Evolutionary conservation across 2,797 vertebrate genomes (phyloP).

Genomic region (Lutjanus argentimaculatus): DNA sequence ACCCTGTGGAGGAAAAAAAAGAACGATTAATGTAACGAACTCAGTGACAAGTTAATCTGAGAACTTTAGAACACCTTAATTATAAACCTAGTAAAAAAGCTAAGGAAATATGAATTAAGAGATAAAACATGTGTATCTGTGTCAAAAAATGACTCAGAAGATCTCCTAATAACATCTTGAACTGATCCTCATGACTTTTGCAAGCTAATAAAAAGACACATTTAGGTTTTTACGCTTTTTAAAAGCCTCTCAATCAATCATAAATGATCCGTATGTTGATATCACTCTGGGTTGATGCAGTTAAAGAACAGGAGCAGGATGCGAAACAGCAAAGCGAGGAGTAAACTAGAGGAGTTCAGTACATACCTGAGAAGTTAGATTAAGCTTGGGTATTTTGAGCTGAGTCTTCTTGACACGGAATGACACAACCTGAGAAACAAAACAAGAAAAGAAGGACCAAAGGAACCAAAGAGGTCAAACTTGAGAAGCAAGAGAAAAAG

Average conservation of each 20-base stretch:
- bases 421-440: slow-evolving; percentile 73
- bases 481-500: too few relatives aligned
- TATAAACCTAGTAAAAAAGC: not conserved
- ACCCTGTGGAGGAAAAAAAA: slow-evolving; percentile 36
- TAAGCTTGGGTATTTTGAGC: slow-evolving; percentile 51
- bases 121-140: not conserved
- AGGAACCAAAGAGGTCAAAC: not conserved
- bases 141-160: not conserved
- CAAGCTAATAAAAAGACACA: too few relatives aligned
- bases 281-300: not conserved
- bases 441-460: not conserved
- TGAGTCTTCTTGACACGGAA: slow-evolving; percentile 81
- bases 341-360: not conserved
- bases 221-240: too few relatives aligned
- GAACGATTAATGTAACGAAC: not conserved
- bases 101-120: not conserved
- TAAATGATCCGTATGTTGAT: not conserved
- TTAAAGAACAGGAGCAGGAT: not conserved
- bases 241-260: not conserved
- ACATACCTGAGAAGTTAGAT: slow-evolving; percentile 58
- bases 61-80: not conserved
- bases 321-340: not conserved
- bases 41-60: not conserved
- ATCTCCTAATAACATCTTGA: not conserved
- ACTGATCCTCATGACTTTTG: not conserved